A percentile compares a stretch with the other conserved stretches of the same genome.
These are phyloP conservation scores for Xestia sexstrigata DNA, from an alignment of 2,888 invertebrate species.

Conservation along the genomic window DNA sequence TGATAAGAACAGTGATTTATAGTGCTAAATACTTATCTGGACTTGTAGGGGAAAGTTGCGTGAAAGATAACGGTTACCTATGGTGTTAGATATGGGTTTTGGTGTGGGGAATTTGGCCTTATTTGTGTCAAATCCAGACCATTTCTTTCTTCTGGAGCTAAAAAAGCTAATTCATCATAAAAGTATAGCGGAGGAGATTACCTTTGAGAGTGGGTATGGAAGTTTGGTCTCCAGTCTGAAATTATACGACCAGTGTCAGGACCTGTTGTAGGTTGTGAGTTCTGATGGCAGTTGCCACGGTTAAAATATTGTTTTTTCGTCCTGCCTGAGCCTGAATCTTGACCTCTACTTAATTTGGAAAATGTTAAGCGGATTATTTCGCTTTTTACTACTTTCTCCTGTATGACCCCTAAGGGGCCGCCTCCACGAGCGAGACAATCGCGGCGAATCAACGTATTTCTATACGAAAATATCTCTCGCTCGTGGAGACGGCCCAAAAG, in stretches of 20 bases:
- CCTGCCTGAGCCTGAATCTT: not conserved
- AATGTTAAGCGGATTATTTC: not conserved
- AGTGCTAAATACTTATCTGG: slow-evolving; percentile 50
- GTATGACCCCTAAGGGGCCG: not conserved
- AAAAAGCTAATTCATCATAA: no score
- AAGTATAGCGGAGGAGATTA: no score
- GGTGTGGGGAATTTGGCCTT: not conserved
- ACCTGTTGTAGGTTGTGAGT: not conserved
- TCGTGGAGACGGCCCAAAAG: no score
- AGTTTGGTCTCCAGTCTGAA: not conserved
- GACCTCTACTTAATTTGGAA: not conserved
- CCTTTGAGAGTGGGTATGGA: not conserved
- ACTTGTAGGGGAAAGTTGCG: slow-evolving; percentile 56
- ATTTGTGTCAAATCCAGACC: not conserved
- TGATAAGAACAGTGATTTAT: slow-evolving; percentile 68
- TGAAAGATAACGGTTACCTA: slow-evolving; percentile 44
- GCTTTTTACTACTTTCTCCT: not conserved
- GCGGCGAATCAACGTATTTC: no score
- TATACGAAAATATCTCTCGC: no score
- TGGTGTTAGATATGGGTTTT: not conserved
- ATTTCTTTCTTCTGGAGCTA: not conserved
- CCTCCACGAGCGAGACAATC: no score
- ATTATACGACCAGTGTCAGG: not conserved
- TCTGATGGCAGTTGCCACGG: not conserved
- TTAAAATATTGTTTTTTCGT: not conserved